A percentile compares a stretch with the other conserved stretches of the same genome.
Conservation (phyloP, 2,797 vertebrate species). For the Capromys pilorides region DNA sequence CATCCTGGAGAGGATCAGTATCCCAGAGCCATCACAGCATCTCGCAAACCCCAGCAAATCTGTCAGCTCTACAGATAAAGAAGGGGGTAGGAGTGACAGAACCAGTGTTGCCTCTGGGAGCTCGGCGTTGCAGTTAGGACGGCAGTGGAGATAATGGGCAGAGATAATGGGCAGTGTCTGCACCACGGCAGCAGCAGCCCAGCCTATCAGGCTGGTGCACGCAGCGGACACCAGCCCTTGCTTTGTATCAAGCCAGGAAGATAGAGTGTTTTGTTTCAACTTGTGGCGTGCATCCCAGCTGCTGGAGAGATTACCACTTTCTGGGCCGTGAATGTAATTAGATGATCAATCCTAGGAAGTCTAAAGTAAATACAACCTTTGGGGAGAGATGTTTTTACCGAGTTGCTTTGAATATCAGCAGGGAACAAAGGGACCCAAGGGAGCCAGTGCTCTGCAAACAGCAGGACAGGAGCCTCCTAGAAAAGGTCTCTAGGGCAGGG, state of each 20-base stretch:
- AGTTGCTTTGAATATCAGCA: background rate
- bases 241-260: slow-evolving; percentile 24
- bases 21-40: background rate
- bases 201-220: background rate
- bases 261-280: slow-evolving; percentile 30
- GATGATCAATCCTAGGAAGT: slow-evolving; percentile 52
- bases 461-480: background rate
- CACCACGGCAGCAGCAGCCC: background rate
- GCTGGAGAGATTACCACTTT: slow-evolving; percentile 27
- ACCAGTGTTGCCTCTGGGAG: background rate
- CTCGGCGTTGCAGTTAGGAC: background rate
- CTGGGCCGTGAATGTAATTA: slow-evolving; percentile 40
- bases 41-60: background rate
- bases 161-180: accelerated
- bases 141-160: accelerated
- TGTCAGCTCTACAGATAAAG: slow-evolving; percentile 1
- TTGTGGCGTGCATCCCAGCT: background rate
- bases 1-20: background rate
- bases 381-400: slow-evolving; percentile 24
- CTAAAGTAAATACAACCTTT: slow-evolving; percentile 17
- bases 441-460: background rate
- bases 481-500: background rate
- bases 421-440: background rate
- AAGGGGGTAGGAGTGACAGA: background rate
- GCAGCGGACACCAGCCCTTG: background rate